A percentile compares a stretch with the other conserved stretches of the same genome.
Conservation (phyloP, 2,113 vertebrate species). For the Apaloderma vittatum region DNA sequence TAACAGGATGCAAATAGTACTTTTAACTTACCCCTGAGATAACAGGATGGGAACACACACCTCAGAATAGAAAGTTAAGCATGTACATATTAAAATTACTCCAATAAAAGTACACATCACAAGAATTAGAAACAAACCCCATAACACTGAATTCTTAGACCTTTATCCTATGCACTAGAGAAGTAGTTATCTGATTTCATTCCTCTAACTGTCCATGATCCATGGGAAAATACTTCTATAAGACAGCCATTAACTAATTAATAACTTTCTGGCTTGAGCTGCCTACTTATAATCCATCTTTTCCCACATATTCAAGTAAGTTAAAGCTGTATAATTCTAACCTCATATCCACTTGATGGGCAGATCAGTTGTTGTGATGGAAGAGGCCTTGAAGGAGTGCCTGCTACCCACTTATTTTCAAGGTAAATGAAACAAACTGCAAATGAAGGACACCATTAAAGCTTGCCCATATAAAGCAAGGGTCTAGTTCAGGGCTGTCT, state of each 20-base stretch:
- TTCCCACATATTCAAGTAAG: conserved; percentile 41
- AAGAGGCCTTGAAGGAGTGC: conserved; percentile 22
- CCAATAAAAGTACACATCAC: not conserved
- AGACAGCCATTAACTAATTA: conserved; percentile 65
- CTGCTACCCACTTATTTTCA: conserved; percentile 55
- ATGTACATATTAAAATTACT: conserved; percentile 1
- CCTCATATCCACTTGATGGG: conserved; percentile 27
- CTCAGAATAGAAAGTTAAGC: not conserved
- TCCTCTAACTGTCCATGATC: conserved; percentile 1
- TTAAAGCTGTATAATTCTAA: conserved; percentile 4
- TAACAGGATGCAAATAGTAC: not conserved
- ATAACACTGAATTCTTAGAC: not conserved
- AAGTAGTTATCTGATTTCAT: conserved; percentile 18
- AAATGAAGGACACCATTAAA: conserved; percentile 36
- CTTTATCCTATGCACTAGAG: not conserved
- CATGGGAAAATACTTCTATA: conserved; percentile 61
- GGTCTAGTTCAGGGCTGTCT: conserved; percentile 19
- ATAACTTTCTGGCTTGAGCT: conserved; percentile 36
- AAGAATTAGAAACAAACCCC: not conserved
- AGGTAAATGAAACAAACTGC: conserved; percentile 56
- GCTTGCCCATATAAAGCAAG: not conserved
- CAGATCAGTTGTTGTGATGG: conserved; percentile 24
- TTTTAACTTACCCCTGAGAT: not conserved
- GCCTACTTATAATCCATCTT: conserved; percentile 3
- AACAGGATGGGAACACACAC: not conserved